These are phyloP conservation scores for Catharus bicknelli DNA, from an alignment of 2,113 vertebrate species.

Conservation along the genomic window DNA sequence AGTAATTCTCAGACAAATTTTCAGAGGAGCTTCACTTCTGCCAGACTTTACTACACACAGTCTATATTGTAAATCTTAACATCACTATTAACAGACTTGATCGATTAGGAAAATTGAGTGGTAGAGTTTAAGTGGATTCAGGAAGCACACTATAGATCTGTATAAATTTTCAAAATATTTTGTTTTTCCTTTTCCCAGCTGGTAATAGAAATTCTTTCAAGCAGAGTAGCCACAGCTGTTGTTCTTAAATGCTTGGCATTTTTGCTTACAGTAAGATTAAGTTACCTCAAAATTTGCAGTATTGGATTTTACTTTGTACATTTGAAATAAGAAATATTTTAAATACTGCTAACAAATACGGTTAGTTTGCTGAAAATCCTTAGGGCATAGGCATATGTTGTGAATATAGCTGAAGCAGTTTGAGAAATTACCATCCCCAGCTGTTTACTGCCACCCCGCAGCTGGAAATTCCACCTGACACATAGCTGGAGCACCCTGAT, in stretches of 20 bases:
- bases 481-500: conserved; percentile 14
- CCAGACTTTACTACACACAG: background rate
- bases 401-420: background rate
- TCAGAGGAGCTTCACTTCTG: background rate
- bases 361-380: conserved; percentile 24
- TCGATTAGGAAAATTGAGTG: conserved; percentile 32
- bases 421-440: background rate
- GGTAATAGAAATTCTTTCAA: background rate
- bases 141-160: background rate
- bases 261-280: conserved; percentile 27
- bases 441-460: background rate
- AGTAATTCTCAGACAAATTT: background rate
- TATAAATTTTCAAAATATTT: conserved; percentile 35
- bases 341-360: conserved; percentile 1
- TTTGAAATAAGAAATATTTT: conserved; percentile 19
- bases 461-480: background rate
- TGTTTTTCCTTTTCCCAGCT: conserved; percentile 14
- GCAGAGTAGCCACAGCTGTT: conserved; percentile 17
- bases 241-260: conserved; percentile 32
- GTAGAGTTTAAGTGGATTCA: conserved; percentile 28
- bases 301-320: background rate
- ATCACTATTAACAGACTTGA: background rate
- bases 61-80: background rate
- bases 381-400: conserved; percentile 5
- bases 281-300: conserved; percentile 12